Conservation (phyloP, 2,888 invertebrate species). For the Torymus texanus region DNA sequence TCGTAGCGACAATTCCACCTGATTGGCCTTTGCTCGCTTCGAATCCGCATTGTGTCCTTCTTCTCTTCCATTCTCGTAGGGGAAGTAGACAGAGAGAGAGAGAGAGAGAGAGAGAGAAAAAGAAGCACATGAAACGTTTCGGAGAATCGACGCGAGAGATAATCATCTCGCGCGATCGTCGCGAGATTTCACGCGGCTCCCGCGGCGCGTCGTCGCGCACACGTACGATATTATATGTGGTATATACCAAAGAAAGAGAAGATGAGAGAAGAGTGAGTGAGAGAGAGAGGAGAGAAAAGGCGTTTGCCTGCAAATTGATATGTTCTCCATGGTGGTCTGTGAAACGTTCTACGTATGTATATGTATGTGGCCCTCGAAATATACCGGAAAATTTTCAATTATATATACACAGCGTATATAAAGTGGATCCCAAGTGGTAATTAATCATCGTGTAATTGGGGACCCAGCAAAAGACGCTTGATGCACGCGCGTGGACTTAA, state of each 20-base stretch:
- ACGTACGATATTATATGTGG: no score
- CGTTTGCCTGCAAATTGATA: slow-evolving; percentile 44
- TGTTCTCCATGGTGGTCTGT: slow-evolving; percentile 41
- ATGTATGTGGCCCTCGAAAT: not conserved
- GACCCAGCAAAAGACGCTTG: no score
- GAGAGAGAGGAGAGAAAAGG: not conserved
- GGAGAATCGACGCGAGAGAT: slow-evolving; percentile 30
- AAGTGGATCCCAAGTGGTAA: no score
- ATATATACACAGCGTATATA: no score
- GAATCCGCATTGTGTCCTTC: slow-evolving; percentile 64
- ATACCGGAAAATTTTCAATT: no score
- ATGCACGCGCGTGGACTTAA: no score
- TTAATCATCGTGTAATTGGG: no score
- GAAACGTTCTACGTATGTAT: not conserved
- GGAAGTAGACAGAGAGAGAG: slow-evolving; percentile 67
- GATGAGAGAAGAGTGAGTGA: not conserved
- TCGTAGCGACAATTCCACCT: slow-evolving; percentile 71
- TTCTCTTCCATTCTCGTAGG: slow-evolving; percentile 60
- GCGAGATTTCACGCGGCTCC: slow-evolving; percentile 45
- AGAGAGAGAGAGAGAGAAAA: slow-evolving; percentile 43
- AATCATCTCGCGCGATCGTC: slow-evolving; percentile 30
- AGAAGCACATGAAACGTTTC: slow-evolving; percentile 55
- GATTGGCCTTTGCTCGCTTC: slow-evolving; percentile 65
- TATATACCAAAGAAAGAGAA: not conserved
- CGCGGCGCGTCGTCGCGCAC: not conserved